phyloP scores from a whole-genome alignment of 37 sponge, comb jelly and placozoan species.

The Axinella damicornis region DNA sequence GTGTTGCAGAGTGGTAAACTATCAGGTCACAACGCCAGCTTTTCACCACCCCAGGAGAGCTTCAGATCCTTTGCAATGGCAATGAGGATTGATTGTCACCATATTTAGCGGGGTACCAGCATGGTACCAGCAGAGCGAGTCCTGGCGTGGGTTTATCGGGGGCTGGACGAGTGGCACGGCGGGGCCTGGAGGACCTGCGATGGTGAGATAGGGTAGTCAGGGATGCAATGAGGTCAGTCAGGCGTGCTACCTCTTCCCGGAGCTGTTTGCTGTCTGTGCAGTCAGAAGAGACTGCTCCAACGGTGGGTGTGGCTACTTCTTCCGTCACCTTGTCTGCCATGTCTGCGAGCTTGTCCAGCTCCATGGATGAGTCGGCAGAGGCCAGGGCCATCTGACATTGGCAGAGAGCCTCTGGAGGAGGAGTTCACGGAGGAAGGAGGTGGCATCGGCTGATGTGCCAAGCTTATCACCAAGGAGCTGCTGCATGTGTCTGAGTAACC shows the following conservation, averaged over 20 bases:
- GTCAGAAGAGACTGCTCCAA: too few relatives aligned
- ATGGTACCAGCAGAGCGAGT: constrained; percentile 21
- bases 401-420: constrained; percentile 54
- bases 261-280: constrained; percentile 13
- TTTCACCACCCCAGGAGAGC: too few relatives aligned
- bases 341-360: constrained; percentile 42
- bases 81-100: too few relatives aligned
- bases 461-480: constrained; percentile 62
- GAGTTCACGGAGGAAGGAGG: constrained; percentile 43
- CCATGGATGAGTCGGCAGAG: constrained; percentile 17
- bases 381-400: constrained; percentile 62
- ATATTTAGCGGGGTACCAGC: too few relatives aligned
- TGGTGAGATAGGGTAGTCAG: constrained; percentile 20
- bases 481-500: constrained; percentile 60
- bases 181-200: not conserved
- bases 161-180: constrained; percentile 17
- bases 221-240: constrained; percentile 21
- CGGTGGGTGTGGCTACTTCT: too few relatives aligned
- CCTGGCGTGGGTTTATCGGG: not conserved
- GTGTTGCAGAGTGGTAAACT: too few relatives aligned
- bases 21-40: too few relatives aligned
- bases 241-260: constrained; percentile 25
- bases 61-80: too few relatives aligned
- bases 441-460: constrained; percentile 20
- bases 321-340: constrained; percentile 50